These are phyloP conservation scores for Nesoenas mayeri DNA, from an alignment of 2,113 vertebrate genomes.

Conservation along the genomic window DNA sequence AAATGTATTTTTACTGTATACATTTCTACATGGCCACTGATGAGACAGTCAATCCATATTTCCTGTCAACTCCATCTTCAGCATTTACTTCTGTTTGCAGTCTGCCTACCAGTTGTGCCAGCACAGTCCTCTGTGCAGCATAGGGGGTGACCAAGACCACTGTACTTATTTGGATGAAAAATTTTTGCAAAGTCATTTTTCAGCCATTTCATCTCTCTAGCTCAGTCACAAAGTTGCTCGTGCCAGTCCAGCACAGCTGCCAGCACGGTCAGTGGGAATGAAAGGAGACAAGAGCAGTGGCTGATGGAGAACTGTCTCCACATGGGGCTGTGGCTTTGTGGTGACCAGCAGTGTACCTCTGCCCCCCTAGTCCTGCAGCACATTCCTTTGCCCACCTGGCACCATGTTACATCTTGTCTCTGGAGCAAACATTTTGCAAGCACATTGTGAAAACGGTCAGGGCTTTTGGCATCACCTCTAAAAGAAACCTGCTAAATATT, in stretches of 20 bases:
- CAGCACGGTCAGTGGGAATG: background rate
- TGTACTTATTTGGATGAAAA: background rate
- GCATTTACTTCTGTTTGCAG: background rate
- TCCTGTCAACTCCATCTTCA: background rate
- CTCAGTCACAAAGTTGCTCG: background rate
- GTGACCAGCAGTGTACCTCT: background rate
- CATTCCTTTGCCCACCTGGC: background rate
- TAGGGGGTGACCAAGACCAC: background rate
- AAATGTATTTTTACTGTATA: background rate
- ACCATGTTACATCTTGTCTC: accelerated
- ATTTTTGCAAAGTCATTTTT: constrained; percentile 7
- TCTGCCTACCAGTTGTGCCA: background rate
- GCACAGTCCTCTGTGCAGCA: background rate
- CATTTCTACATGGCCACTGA: background rate
- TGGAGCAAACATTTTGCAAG: background rate
- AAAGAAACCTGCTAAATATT: background rate
- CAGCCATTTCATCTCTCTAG: background rate
- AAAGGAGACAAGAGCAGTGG: background rate
- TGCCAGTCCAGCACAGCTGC: background rate
- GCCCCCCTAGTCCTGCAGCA: background rate
- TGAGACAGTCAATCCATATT: background rate
- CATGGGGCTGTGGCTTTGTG: background rate
- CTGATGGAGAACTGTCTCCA: background rate
- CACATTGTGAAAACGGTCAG: background rate
- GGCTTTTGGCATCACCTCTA: background rate